Evolutionary conservation across 2,888 invertebrate genomes (phyloP).

Genomic region (Apodemia duryi): DNA sequence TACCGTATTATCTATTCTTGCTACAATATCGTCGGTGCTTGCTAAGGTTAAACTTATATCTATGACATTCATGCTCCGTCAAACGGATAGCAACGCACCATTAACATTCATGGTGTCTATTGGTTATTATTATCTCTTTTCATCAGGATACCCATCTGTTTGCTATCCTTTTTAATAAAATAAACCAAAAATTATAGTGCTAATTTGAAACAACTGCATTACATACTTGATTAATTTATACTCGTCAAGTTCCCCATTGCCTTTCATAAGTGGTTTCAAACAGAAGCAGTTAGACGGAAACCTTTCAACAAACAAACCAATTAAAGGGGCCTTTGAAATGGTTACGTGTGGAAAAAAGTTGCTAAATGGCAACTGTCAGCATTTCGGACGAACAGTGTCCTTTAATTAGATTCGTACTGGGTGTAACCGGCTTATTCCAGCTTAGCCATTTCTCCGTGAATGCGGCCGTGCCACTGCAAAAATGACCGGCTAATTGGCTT

Average conservation of each 20-base stretch:
- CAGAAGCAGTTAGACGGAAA: constrained; percentile 28
- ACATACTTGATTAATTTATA: constrained; percentile 38
- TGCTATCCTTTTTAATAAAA: too few species aligned
- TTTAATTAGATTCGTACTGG: constrained; percentile 76
- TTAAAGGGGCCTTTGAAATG: constrained; percentile 54
- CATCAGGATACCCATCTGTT: too few species aligned
- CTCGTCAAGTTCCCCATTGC: constrained; percentile 55
- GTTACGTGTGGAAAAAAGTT: constrained; percentile 53
- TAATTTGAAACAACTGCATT: constrained; percentile 75
- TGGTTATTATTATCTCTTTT: too few species aligned
- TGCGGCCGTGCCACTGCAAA: constrained; percentile 65
- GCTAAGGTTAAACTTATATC: too few species aligned
- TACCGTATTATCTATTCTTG: too few species aligned
- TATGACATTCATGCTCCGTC: too few species aligned
- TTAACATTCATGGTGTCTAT: too few species aligned
- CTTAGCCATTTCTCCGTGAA: constrained; percentile 61
- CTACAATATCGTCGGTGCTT: too few species aligned
- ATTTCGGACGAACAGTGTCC: constrained; percentile 65
- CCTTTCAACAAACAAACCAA: constrained; percentile 51
- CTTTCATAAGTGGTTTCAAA: constrained; percentile 31
- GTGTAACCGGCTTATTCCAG: constrained; percentile 74
- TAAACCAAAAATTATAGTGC: constrained; percentile 43
- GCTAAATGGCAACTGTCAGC: constrained; percentile 69
- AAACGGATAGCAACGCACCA: too few species aligned
- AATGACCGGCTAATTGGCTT: constrained; percentile 77